Percentiles rank a stretch among this genome's conserved stretches.
Conservation (phyloP, 2,797 vertebrate species). For the Anisognathus igniventris region DNA sequence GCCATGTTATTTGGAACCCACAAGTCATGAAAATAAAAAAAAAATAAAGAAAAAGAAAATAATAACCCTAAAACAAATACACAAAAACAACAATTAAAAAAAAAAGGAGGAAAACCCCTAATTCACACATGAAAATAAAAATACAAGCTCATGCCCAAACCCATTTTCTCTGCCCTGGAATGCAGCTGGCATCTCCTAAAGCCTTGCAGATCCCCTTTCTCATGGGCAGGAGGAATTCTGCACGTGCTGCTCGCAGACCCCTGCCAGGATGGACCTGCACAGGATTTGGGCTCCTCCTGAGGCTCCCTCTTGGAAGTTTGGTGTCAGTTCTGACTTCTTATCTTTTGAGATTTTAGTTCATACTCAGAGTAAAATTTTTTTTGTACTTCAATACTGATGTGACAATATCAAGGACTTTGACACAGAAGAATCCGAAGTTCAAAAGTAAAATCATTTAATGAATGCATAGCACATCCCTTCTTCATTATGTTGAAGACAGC, state of each 20-base stretch:
- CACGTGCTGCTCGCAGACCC: rapidly evolving
- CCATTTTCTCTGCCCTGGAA: not conserved
- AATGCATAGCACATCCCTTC: constrained; percentile 66
- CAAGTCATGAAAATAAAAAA: not conserved
- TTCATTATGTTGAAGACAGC: constrained; percentile 65
- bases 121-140: not conserved
- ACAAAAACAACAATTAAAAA: no score
- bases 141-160: not conserved
- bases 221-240: rapidly evolving
- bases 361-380: not conserved
- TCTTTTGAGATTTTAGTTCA: not conserved
- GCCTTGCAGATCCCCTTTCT: not conserved
- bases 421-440: constrained; percentile 62
- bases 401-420: constrained; percentile 41
- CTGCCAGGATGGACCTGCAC: not conserved
- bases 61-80: not conserved
- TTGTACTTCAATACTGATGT: constrained; percentile 11
- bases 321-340: not conserved
- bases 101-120: rapidly evolving
- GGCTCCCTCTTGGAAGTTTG: not conserved
- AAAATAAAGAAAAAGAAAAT: not conserved
- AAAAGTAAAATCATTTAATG: constrained; percentile 72
- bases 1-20: not conserved
- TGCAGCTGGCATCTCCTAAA: not conserved
- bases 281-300: not conserved